Conservation (phyloP, 2,888 invertebrate genomes). For the Ormyrus pomaceus region DNA sequence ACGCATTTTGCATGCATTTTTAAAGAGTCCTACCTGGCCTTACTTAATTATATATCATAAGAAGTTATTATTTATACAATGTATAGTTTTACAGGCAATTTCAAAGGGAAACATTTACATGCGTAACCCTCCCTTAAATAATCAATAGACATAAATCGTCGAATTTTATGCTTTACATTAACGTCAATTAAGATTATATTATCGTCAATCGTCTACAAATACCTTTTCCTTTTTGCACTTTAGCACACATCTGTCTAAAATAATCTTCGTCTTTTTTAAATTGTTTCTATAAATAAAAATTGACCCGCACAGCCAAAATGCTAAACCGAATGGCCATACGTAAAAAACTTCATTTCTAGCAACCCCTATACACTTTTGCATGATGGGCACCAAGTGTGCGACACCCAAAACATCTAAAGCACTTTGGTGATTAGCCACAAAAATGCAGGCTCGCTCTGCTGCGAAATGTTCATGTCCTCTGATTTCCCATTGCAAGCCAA, state of each 20-base stretch:
- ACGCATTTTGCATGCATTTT: too few relatives aligned
- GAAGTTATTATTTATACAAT: too few relatives aligned
- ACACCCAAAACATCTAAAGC: constrained; percentile 92
- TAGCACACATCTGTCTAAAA: constrained; percentile 84
- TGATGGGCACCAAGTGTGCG: constrained; percentile 92
- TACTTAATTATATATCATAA: too few relatives aligned
- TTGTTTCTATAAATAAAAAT: constrained; percentile 92
- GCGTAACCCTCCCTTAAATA: constrained; percentile 72
- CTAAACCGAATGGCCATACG: constrained; percentile 91
- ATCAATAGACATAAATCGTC: too few relatives aligned
- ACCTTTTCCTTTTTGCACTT: constrained; percentile 81
- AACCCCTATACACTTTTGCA: constrained; percentile 91
- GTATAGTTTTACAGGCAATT: too few relatives aligned
- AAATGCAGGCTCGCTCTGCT: constrained; percentile 87
- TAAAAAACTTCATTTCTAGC: constrained; percentile 92
- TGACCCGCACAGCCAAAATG: constrained; percentile 90
- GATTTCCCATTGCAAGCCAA: constrained; percentile 88
- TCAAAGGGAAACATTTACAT: background rate
- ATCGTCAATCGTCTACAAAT: too few relatives aligned
- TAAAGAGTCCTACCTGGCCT: too few relatives aligned
- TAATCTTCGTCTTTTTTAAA: constrained; percentile 84
- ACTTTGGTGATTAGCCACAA: constrained; percentile 95
- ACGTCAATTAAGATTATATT: too few relatives aligned
- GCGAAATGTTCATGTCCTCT: constrained; percentile 86
- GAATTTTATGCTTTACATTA: too few relatives aligned